Evolutionary conservation across 2,888 invertebrate species (phyloP), one percentile per base, ranked within the genome.

Genomic region (Lepas anatifera): DNA sequence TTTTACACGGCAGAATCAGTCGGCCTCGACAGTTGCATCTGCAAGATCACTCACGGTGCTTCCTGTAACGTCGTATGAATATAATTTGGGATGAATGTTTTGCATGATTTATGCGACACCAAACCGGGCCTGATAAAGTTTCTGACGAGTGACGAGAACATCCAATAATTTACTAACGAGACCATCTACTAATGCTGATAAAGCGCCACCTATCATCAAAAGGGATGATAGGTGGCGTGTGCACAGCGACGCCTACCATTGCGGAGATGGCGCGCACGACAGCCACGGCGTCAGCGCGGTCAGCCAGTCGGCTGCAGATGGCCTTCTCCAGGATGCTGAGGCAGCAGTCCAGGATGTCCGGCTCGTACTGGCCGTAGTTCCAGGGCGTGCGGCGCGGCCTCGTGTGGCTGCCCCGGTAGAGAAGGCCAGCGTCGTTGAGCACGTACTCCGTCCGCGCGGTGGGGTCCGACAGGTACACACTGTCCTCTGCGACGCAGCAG

Each of bases 361-460:
- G 86, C 75, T 93, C 92, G 77, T 90, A 94, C 79, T 95, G 96
- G 2, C 92, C 90, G 76, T 90, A 91, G 77, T 92, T 90, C 96
- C 96, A 96, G 8, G 92, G 87, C 3, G 89, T 86, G 0, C 94
- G 92, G 72, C 90, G 86, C 76, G 92, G 84, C 39, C 89, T 84
- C 76, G 90, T 92, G 78, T 90, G 87, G 4, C 90, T 92, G 50
- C 96, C 96, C 75, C 94, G 84, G 87, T 90, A 96, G 78, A 96
- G 92, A 27, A 95, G 81, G 0, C 96, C 96, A 1, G 90, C 89
- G 74, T 95, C 94, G 75, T 87, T 87, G 78, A 92, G 80, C 0
- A 95, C 88, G 77, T 91, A 90, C 78, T 96, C 96, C 70, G 90
- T 87, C 6, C 91, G 85, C 78, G 87, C 85, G 41, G 86, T 87